Evolutionary conservation across 2,888 invertebrate genomes (phyloP), one percentile per base, ranked within the genome.

Genomic region (Phragmatobia fuliginosa): DNA sequence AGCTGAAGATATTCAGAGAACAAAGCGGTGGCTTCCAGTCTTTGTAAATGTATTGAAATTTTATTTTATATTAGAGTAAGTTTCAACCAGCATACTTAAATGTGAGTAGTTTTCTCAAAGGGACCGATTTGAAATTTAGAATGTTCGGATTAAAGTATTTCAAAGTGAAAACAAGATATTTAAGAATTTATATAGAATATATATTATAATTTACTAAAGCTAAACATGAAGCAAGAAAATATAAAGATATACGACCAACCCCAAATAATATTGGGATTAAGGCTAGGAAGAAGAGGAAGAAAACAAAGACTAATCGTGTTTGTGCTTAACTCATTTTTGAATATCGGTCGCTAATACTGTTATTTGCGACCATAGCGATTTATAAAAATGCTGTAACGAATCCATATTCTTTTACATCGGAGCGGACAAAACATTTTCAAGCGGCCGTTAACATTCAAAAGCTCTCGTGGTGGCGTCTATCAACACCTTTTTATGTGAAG

Each of bases 401-500:
- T 56, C 49, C 16, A 36, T 4, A 67, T 32, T 25, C n/a, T 61
- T 60, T 68, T 76, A 67, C 72, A 68, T 70, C 71, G 70, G 45
- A 64, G 78, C 87, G 88, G 87, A 89, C 89, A 87, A 87, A 88
- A 85, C 85, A 86, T 83, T 86, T 90, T 85, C 82, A 87, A 82
- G 80, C 78, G 67, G 58, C 86, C 84, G 90, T 92, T 91, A 91
- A 91, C 90, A 92, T 92, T 92, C 88, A 91, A 90, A 87, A 85
- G 88, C 86, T 75, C 89, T 89, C 79, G 82, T 79, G 83, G 85
- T 83, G 83, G 83, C 84, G 83, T 86, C 83, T 84, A 86, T 87
- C 87, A 87, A 86, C 89, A 88, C 89, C 87, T 90, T 90, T 88
- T 87, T 83, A 82, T 81, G 83, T 83, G 83, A 83, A 84, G 84